These are phyloP conservation scores for Acromyrmex heyeri DNA, from an alignment of 1,140 invertebrate species.

Conservation along the genomic window DNA sequence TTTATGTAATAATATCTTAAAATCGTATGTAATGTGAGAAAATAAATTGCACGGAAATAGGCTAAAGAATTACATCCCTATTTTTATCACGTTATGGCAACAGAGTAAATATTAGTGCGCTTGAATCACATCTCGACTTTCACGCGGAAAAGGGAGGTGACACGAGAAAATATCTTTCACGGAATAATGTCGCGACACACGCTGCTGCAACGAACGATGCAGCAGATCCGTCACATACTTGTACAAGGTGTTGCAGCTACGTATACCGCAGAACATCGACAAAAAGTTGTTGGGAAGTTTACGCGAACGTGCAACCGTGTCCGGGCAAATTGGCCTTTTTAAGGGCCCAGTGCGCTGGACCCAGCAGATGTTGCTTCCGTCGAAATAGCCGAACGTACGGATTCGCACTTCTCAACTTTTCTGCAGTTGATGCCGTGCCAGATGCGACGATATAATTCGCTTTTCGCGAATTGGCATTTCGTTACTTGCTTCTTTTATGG, in stretches of 20 bases:
- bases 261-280: slow-evolving; percentile 39
- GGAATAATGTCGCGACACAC: slow-evolving; percentile 27
- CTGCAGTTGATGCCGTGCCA: slow-evolving; percentile 68
- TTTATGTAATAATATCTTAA: background rate
- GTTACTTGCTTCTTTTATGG: slow-evolving; percentile 33
- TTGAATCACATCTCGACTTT: slow-evolving; percentile 7
- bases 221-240: slow-evolving; percentile 33
- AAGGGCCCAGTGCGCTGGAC: slow-evolving; percentile 29
- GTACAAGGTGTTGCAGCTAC: slow-evolving; percentile 15
- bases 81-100: background rate
- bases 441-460: slow-evolving; percentile 72
- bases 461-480: slow-evolving; percentile 48
- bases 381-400: slow-evolving; percentile 63
- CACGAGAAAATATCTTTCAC: slow-evolving; percentile 11
- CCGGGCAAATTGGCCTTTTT: slow-evolving; percentile 68
- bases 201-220: slow-evolving; percentile 31
- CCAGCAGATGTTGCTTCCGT: slow-evolving; percentile 73
- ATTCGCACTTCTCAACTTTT: slow-evolving; percentile 71
- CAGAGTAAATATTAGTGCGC: slow-evolving; percentile 13
- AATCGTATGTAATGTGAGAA: background rate
- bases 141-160: slow-evolving; percentile 3
- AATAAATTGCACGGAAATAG: slow-evolving; percentile 42
- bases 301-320: slow-evolving; percentile 44
- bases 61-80: background rate
- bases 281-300: slow-evolving; percentile 69